Conservation (phyloP, 2,888 invertebrate genomes). For the Marasmarcha lunaedactyla region DNA sequence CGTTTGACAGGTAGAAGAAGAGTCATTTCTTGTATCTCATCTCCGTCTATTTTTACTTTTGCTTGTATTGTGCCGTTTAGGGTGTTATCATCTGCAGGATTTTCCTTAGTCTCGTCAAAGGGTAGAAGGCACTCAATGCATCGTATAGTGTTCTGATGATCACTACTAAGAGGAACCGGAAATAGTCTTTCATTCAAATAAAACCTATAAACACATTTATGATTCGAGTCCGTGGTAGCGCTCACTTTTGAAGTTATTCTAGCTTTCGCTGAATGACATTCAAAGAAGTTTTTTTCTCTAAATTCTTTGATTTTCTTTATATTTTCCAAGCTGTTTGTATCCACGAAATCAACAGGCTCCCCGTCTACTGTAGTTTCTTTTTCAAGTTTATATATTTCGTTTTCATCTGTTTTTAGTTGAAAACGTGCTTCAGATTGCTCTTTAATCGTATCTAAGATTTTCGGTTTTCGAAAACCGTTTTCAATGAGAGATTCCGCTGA, state of each 20-base stretch:
- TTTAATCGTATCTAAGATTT: constrained; percentile 36
- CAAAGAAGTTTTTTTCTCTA: constrained; percentile 70
- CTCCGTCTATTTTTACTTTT: constrained; percentile 37
- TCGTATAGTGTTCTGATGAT: constrained; percentile 49
- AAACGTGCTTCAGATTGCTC: constrained; percentile 31
- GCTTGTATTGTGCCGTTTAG: constrained; percentile 56
- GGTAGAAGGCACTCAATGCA: constrained; percentile 65
- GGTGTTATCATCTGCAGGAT: constrained; percentile 12
- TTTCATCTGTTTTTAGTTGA: constrained; percentile 15
- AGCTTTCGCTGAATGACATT: constrained; percentile 67
- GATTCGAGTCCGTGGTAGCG: constrained; percentile 31
- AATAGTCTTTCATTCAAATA: constrained; percentile 69
- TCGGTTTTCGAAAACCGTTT: constrained; percentile 19
- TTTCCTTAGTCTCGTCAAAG: constrained; percentile 21
- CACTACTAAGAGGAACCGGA: constrained; percentile 58
- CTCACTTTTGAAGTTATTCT: constrained; percentile 30
- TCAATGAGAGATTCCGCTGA: constrained; percentile 31
- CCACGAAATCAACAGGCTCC: constrained; percentile 21
- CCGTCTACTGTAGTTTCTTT: constrained; percentile 27
- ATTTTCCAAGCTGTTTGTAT: constrained; percentile 25
- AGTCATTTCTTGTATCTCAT: constrained; percentile 35
- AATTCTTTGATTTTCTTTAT: constrained; percentile 50
- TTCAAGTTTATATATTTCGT: constrained; percentile 15
- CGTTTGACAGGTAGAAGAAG: constrained; percentile 46
- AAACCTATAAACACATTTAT: constrained; percentile 67